phyloP scores from a whole-genome alignment of 2,888 invertebrate species.

The Lasius platythorax region DNA sequence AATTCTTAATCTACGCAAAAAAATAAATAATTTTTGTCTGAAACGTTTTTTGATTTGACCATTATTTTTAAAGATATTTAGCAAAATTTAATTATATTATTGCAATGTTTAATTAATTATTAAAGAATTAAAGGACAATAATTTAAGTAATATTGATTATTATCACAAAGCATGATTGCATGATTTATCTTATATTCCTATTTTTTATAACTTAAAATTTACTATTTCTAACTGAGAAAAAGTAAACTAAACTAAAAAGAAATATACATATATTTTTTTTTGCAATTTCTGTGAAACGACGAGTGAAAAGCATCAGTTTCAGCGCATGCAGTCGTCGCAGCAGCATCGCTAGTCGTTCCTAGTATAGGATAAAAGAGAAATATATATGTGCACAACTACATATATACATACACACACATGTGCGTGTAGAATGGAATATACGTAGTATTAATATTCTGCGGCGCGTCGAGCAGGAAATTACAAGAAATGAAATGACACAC shows the following conservation, averaged over 20 bases:
- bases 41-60: too few relatives aligned
- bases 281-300: neutral
- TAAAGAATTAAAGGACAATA: too few relatives aligned
- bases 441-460: slow-evolving; percentile 70
- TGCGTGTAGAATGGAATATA: slow-evolving; percentile 32
- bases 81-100: too few relatives aligned
- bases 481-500: slow-evolving; percentile 85
- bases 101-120: too few relatives aligned
- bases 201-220: slow-evolving; percentile 10
- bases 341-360: neutral
- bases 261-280: neutral
- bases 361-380: neutral
- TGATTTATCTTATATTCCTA: too few relatives aligned
- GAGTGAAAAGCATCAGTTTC: neutral
- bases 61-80: too few relatives aligned
- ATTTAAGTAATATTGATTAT: too few relatives aligned
- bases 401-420: neutral
- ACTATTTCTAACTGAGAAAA: neutral
- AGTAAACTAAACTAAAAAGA: neutral
- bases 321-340: neutral
- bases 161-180: too few relatives aligned
- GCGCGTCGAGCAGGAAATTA: slow-evolving; percentile 80
- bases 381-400: neutral
- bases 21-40: too few relatives aligned
- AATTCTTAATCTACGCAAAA: too few relatives aligned